phyloP scores from a whole-genome alignment of 1,140 invertebrate genomes.

The Drosophila biarmipes region DNA sequence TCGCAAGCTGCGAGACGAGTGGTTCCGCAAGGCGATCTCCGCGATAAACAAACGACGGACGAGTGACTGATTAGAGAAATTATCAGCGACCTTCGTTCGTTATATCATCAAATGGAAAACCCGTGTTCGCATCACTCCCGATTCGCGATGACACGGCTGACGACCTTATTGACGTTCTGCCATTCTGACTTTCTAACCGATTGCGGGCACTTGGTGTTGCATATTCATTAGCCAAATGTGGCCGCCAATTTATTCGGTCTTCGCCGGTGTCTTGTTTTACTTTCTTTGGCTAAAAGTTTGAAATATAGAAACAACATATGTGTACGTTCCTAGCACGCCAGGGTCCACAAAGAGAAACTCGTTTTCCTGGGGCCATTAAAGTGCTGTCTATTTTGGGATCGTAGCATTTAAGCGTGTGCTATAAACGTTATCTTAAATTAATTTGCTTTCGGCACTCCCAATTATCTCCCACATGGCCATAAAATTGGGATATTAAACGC shows the following conservation, averaged over 20 bases:
- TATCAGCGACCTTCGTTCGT: conserved; percentile 64
- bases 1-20: conserved; percentile 20
- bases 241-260: conserved; percentile 29
- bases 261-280: conserved; percentile 28
- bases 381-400: conserved; percentile 28
- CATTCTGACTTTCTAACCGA: conserved; percentile 38
- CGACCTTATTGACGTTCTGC: conserved; percentile 25
- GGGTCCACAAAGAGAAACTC: conserved; percentile 21
- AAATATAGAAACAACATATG: conserved; percentile 10
- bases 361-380: conserved; percentile 33
- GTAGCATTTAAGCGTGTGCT: conserved; percentile 28
- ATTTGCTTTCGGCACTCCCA: conserved; percentile 25
- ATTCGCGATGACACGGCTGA: conserved; percentile 22
- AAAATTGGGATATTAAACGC: neutral
- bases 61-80: conserved; percentile 72
- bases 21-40: conserved; percentile 68
- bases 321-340: conserved; percentile 7
- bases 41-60: conserved; percentile 52
- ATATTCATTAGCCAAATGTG: conserved; percentile 28
- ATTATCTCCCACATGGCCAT: conserved; percentile 7
- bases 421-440: conserved; percentile 36
- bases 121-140: conserved; percentile 33
- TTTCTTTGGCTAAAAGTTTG: conserved; percentile 27
- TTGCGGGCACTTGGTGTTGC: conserved; percentile 16
- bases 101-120: conserved; percentile 68